Evolutionary conservation across 1,140 invertebrate genomes (phyloP), one percentile per base, ranked within the genome.

Genomic region (Doryteuthis pealeii): DNA sequence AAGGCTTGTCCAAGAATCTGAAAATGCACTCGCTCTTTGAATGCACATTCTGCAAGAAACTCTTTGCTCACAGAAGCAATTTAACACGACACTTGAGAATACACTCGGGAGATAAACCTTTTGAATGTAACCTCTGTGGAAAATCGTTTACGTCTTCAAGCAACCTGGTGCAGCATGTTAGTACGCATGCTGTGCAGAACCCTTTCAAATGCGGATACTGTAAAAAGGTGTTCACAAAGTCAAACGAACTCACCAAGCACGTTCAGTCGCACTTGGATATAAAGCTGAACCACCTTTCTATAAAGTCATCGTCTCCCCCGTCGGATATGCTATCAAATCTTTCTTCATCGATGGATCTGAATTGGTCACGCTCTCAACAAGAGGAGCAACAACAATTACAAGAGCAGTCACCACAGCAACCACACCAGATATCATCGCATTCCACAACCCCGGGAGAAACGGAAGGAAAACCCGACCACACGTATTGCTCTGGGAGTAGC

Each of bases 71-170:
- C 71, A 87, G 84, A n/a, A 84, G 86, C 26, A 88, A 88, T 74
- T 71, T 88, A 40, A 87, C 82, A 1, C 73, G 84, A 28, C 87
- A 88, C 78, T 74, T 82, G 30, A 78, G 87, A 28, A 88, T 85
- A 1, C 87, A 88, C 73, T 88, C 87, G 10, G 85, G 84, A 43
- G 84, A 85, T 54, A 89, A 89, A 77, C 88, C 88, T 1, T 89
- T 84, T 74, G 80, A 82, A 4, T 88, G 87, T 75, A 62, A 71
- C 22, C 74, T 81, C 30, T 88, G 87, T 76, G 81, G 79, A 43
- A 88, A 89, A 76, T 85, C 87, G 6, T 88, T 88, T 79, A 62
- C 54, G 26, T 62, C 54, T n/a, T 62, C 54, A 8, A 62, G 54
- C 18, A 62, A 62, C 1, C 18, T 62, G 26, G 54, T 22, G 18